Evolutionary conservation across 2,113 vertebrate genomes (phyloP), one percentile per base, ranked within the genome.

Genomic region (Tor tambroides): DNA sequence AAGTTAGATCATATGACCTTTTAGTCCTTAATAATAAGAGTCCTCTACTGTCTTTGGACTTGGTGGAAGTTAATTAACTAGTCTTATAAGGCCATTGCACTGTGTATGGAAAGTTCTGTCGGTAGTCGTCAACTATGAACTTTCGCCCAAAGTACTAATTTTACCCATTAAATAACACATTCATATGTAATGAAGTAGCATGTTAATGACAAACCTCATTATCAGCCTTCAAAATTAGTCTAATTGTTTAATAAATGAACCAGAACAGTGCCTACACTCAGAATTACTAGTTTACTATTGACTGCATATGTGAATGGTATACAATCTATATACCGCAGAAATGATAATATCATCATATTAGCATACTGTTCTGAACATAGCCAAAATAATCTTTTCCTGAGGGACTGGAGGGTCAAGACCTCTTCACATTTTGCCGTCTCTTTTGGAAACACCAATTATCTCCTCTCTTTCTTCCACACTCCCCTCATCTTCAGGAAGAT

Each of bases 381-480:
- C 32, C 78, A 63, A 63, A 63, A 63, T 63, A 0, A 15, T 83
- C 46, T 49, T 72, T 59, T 56, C 69, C 21, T 41, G 23, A 59
- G 14, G 49, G 32, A 56, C 30, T n/a, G 30, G 30, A n/a, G 46
- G 83, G 30, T 74, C 67, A 41, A 41, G 46, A 56, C 51, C 82
- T 84, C 28, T 69, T 28, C 15, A 69, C 67, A 74, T 74, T 74
- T 74, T 56, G 14, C 30, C 3, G 12, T 51, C 26, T 30, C 38
- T 51, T 19, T 51, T 71, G 19, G 28, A 83, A 51, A 51, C 67
- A 43, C 32, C 69, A 84, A 84, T 59, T 84, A 74, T 74, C 30
- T 54, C 26, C 54, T 38, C 1, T 46, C 46, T 76, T 17, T 78
- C 26, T 49, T 80, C 12, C 54, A 35, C 51, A 21, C 56, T 38